Base-by-base conservation (phyloP, 2,797 vertebrate genomes). In the Myripristis murdjan region DNA sequence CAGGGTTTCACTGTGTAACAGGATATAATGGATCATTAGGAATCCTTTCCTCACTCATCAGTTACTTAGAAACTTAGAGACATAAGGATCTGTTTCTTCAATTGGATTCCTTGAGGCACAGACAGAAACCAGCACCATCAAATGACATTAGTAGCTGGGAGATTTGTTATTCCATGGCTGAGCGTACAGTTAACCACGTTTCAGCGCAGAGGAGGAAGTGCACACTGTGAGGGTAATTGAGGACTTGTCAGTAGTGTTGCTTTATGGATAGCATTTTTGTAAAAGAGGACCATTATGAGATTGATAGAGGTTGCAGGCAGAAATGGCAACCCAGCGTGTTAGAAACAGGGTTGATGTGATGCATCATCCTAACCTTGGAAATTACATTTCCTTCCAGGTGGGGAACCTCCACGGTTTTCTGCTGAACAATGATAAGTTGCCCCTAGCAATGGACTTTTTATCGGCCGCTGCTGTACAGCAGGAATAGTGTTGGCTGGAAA, bases 221-320 rank as follows among this genome's bases (percentile, higher is more conserved):
- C 69, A 72, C 52, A 72, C 64, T 64, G 72, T 55, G 76, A 83
- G 83, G 78, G 82, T 74, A 81, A 84, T 88, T 83, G 75, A 83
- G 65, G 68, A 72, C 70, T 55, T 84, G 73, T 83, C 56, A 83
- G 37, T 48, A 12, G 49, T 68, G 72, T 48, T 73, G 57, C 43
- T 41, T 82, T 84, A 77, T 60, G 74, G 83, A 87, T 75, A 58
- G 70, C 9, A 1, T 77, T 70, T 81, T 71, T 79, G 65, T 75
- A 81, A 85, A 74, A 64, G 66, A 85, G 67, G 52, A 65, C 64
- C 72, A 68, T 90, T 83, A 90, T 89, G 86, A 82, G 79, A 86
- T 74, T 84, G 77, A 93, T 92, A 53, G 71, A 59, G 39, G 58
- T 59, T 71, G 63, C 18, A 53, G 75, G 68, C 77, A 68, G 69